Evolutionary conservation across 2,888 invertebrate genomes (phyloP), one percentile per base, ranked within the genome.

Genomic region (Polyploca ridens): DNA sequence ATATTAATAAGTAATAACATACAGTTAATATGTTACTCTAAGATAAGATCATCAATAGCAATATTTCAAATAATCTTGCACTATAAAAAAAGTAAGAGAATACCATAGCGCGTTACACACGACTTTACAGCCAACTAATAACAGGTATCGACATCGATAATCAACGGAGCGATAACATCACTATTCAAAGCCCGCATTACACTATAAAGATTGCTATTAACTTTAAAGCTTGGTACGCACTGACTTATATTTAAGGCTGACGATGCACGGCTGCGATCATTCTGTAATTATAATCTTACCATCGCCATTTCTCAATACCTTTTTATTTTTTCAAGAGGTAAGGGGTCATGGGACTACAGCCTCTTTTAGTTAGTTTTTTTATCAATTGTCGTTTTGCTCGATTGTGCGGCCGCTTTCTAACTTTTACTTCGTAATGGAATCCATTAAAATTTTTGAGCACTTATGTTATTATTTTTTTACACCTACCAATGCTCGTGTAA

Each of bases 191-290:
- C 78, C 83, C 74, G 86, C 87, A 89, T 88, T 89, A 88, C 86
- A 83, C 88, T 89, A 90, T 91, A 92, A 93, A 93, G 90, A 93
- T 93, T 90, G 90, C 91, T 92, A 93, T 93, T 93, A 93, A 90
- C 85, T 90, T 86, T 89, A 89, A 89, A 89, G 89, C 85, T 82
- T 78, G 84, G 84, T 78, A 82, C 85, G 85, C 82, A 81, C 77
- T 73, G 80, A 72, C 82, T 87, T 86, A 87, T 88, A 86, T 88
- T 87, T 86, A 87, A 83, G 84, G 89, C 90, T 90, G 91, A 88
- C 89, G 90, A 85, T 88, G 85, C 83, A 82, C 89, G 84, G 87
- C 84, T 76, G 73, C 77, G 74, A 77, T 80, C 79, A 81, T 74
- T 77, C 77, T 82, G 85, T 91, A 91, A 91, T 91, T 92, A 93